Percentiles rank a stretch among this genome's conserved stretches.
Evolutionary conservation across 2,113 vertebrate species (phyloP).

Genomic region (Osmerus mordax): DNA sequence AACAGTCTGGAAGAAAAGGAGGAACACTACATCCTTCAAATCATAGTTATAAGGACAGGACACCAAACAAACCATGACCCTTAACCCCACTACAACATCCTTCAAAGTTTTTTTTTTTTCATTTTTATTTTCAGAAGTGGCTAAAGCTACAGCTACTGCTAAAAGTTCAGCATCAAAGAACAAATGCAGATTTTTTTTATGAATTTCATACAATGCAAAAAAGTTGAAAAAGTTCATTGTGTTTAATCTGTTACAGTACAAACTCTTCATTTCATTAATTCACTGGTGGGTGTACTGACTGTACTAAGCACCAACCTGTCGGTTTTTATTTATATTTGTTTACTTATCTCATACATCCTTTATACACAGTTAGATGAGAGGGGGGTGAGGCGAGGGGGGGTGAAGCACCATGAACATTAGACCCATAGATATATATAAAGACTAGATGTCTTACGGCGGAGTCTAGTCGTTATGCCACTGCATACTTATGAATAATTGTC

Average conservation of each 20-base stretch:
- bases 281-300: constrained; percentile 59
- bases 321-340: constrained; percentile 60
- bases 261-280: constrained; percentile 71
- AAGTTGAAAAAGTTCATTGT: constrained; percentile 42
- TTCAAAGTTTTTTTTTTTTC: constrained; percentile 45
- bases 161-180: constrained; percentile 65
- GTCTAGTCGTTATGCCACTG: no score
- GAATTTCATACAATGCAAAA: constrained; percentile 62
- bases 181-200: constrained; percentile 64
- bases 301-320: constrained; percentile 73
- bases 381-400: constrained; percentile 57
- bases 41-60: constrained; percentile 58
- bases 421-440: constrained; percentile 12
- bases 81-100: constrained; percentile 55
- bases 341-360: constrained; percentile 46
- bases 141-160: constrained; percentile 65
- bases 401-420: constrained; percentile 73
- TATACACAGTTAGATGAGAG: constrained; percentile 60
- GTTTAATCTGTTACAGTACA: constrained; percentile 72
- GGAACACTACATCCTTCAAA: constrained; percentile 57
- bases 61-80: constrained; percentile 40
- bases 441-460: no score
- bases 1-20: constrained; percentile 37
- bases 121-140: constrained; percentile 46
- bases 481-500: no score